Evolutionary conservation across 2,888 invertebrate species (phyloP).

Genomic region (Dasysyrphus albostriatus): DNA sequence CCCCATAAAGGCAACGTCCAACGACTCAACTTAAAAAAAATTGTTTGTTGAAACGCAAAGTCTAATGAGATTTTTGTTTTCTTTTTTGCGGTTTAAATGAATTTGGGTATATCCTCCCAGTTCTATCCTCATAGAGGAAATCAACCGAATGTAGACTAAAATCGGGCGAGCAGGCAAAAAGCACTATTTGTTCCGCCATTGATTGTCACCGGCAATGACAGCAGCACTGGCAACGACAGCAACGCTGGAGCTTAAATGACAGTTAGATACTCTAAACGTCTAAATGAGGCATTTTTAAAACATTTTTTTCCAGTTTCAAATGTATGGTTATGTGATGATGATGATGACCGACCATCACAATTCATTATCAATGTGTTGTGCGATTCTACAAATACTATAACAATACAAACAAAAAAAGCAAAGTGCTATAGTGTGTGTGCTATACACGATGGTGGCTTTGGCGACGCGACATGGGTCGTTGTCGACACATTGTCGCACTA

Average conservation of each 20-base stretch:
- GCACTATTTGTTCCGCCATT: slow-evolving; percentile 11
- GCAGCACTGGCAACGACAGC: neutral
- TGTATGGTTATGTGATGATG: slow-evolving; percentile 62
- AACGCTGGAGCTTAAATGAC: slow-evolving; percentile 23
- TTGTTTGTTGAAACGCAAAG: slow-evolving; percentile 11
- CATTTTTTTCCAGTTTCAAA: slow-evolving; percentile 7
- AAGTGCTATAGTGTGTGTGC: slow-evolving; percentile 20
- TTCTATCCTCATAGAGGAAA: slow-evolving; percentile 3
- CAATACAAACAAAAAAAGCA: slow-evolving; percentile 47
- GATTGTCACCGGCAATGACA: slow-evolving; percentile 26
- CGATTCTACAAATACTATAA: slow-evolving; percentile 6
- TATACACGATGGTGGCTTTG: slow-evolving; percentile 38
- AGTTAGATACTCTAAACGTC: slow-evolving; percentile 31
- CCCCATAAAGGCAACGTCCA: neutral
- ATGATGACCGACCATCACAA: slow-evolving; percentile 66
- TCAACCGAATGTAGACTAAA: slow-evolving; percentile 39
- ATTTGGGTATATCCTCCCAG: slow-evolving; percentile 26
- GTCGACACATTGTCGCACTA: slow-evolving; percentile 69
- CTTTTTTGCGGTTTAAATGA: slow-evolving; percentile 30
- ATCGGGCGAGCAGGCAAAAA: neutral
- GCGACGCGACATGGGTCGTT: slow-evolving; percentile 37
- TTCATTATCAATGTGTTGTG: slow-evolving; percentile 43
- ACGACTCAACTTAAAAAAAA: slow-evolving; percentile 17
- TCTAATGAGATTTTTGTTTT: neutral
- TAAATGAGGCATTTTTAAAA: slow-evolving; percentile 41